Conservation (phyloP, 1,140 invertebrate genomes). For the Lasioglossum albipes region DNA sequence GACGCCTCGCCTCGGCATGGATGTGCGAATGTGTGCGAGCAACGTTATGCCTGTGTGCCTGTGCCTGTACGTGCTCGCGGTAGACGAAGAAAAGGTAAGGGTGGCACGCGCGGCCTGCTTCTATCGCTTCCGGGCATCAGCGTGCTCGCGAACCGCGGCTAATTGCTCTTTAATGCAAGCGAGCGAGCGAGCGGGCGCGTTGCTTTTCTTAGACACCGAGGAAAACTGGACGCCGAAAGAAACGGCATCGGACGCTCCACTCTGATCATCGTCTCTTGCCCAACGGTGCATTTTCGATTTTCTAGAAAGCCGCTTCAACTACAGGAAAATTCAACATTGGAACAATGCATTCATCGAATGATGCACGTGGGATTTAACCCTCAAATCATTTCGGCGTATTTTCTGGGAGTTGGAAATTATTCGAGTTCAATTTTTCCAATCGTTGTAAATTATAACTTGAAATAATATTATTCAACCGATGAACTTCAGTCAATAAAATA, state of each 20-base stretch:
- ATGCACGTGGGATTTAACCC: no score
- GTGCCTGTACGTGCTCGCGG: slow-evolving; percentile 31
- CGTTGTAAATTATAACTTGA: no score
- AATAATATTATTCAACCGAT: no score
- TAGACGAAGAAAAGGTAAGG: slow-evolving; percentile 71
- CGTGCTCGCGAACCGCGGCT: slow-evolving; percentile 78
- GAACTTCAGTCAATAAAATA: no score
- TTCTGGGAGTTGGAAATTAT: no score
- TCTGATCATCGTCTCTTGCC: neutral
- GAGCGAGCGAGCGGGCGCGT: slow-evolving; percentile 64
- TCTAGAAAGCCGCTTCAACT: neutral
- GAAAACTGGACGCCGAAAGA: slow-evolving; percentile 39
- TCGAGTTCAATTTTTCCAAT: no score
- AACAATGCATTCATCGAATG: no score
- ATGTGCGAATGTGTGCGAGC: slow-evolving; percentile 1
- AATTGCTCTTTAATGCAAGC: slow-evolving; percentile 78
- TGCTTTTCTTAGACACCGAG: slow-evolving; percentile 68
- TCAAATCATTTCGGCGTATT: no score
- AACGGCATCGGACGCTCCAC: neutral
- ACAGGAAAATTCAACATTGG: no score
- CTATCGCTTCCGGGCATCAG: slow-evolving; percentile 79
- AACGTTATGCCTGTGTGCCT: slow-evolving; percentile 11
- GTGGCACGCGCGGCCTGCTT: slow-evolving; percentile 76
- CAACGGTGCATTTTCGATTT: neutral
- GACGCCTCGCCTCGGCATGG: slow-evolving; percentile 30